These are phyloP conservation scores for Chelidonichthys spinosus DNA, from an alignment of 2,797 vertebrate genomes.

Conservation along the genomic window DNA sequence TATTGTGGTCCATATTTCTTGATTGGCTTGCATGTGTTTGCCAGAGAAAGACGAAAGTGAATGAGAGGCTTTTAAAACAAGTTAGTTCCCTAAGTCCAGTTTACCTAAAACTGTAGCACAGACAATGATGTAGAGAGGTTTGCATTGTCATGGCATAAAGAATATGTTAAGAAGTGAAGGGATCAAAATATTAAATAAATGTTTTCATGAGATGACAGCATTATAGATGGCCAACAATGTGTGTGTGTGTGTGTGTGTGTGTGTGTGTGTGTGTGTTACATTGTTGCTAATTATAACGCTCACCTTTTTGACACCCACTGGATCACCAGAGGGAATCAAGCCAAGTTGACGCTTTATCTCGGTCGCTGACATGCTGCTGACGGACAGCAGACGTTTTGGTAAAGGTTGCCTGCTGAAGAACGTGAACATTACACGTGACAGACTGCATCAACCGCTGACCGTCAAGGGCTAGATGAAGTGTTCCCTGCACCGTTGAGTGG, in stretches of 20 bases:
- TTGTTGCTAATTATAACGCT: background rate
- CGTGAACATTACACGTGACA: slow-evolving; percentile 30
- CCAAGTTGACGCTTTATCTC: slow-evolving; percentile 59
- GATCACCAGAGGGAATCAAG: slow-evolving; percentile 16
- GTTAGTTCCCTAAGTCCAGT: background rate
- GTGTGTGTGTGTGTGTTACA: background rate
- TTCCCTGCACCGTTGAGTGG: slow-evolving; percentile 38
- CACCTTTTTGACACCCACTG: background rate
- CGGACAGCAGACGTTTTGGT: slow-evolving; percentile 54
- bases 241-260: background rate
- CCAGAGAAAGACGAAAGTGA: background rate
- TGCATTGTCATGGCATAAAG: background rate
- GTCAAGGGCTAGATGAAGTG: slow-evolving; percentile 7
- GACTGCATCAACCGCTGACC: slow-evolving; percentile 11
- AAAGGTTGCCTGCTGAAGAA: slow-evolving; percentile 69
- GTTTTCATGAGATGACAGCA: background rate
- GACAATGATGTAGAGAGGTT: background rate
- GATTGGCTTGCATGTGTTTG: background rate
- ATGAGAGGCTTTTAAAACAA: background rate
- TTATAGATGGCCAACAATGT: background rate
- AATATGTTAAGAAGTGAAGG: background rate
- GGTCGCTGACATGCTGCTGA: slow-evolving; percentile 68
- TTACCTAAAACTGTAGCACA: background rate
- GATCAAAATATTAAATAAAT: background rate
- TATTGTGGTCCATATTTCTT: background rate